Evolutionary conservation across 1,140 invertebrate species (phyloP), one percentile per base, ranked within the genome.

Genomic region (Microplitis mediator): DNA sequence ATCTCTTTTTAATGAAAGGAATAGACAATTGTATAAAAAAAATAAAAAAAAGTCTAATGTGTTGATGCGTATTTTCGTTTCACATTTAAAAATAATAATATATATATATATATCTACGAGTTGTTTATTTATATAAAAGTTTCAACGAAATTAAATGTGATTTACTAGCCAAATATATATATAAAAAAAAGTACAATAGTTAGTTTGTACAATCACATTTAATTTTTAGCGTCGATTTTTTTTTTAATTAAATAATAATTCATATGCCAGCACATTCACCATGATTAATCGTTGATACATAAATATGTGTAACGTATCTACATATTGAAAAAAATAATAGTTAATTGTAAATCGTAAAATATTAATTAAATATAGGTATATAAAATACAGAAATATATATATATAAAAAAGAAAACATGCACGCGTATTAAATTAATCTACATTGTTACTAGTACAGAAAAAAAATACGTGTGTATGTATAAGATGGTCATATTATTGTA

Each of bases 111-210:
- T 31, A 9, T 9, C 50, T 70, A 62, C 58, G 58, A 70, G 58
- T 70, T 70, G 68, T 62, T 70, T 16, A 50, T 63, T 62, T 73
- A n/a, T 72, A 69, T 71, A 65, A 75, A 61, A 74, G 11, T 45
- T 45, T 61, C 66, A 71, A 74, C 50, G 31, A 32, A 65, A 72
- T 73, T 74, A 72, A 69, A 74, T 60, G 64, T 74, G 67, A 58
- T 73, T 75, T 71, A 56, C 16, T 56, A 56, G 52, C 52, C 52
- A 34, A 61, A 61, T 11, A 61, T 5, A 11, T 45, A 45, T 34
- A 32, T 34, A 58, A 14, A 68, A 54, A 58, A 23, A 23, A 23
- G 23, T 23, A 23, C 23, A 45, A 45, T 45, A 45, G 39, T 45
- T 45, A 45, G 6, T 45, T 36, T 69, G 16, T 32, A 56, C 36